Percentiles rank a stretch among this genome's conserved stretches.
These are phyloP conservation scores for Chiloscyllium plagiosum DNA, from an alignment of 2,113 vertebrate species.

Conservation along the genomic window DNA sequence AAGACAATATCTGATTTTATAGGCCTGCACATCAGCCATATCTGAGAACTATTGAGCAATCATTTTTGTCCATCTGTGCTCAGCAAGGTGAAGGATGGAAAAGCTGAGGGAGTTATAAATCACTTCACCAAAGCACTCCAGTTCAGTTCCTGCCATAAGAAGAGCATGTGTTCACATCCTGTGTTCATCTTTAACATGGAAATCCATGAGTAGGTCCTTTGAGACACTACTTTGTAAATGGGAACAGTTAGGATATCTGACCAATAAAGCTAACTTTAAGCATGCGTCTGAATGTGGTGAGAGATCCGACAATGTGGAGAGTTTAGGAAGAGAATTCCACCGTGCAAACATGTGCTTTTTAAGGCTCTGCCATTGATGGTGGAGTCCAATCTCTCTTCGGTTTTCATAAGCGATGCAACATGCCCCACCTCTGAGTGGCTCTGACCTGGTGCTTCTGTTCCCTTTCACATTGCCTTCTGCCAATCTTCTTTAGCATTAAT, in stretches of 20 bases:
- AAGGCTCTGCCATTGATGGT: not conserved
- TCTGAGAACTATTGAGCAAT: slow-evolving; percentile 1
- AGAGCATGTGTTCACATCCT: not conserved
- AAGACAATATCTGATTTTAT: slow-evolving; percentile 27
- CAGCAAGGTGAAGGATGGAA: not conserved
- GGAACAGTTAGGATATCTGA: not conserved
- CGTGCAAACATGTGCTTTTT: not conserved
- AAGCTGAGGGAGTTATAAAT: not conserved
- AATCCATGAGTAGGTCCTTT: not conserved
- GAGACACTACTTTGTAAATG: too few species aligned
- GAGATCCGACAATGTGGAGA: not conserved
- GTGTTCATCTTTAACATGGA: not conserved
- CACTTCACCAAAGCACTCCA: not conserved
- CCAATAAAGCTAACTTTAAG: not conserved
- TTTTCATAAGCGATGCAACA: not conserved
- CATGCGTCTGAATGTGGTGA: not conserved
- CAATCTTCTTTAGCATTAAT: not conserved
- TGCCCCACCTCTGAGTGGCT: not conserved
- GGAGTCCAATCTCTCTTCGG: not conserved
- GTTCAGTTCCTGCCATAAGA: not conserved
- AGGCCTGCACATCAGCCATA: not conserved
- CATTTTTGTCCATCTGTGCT: slow-evolving; percentile 2
- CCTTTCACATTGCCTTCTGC: not conserved
- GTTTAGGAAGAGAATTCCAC: not conserved
- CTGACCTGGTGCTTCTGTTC: not conserved